A percentile compares a stretch with the other conserved stretches of the same genome.
Conservation (phyloP, 2,797 vertebrate genomes). For the Mormyrops attenuatus region DNA sequence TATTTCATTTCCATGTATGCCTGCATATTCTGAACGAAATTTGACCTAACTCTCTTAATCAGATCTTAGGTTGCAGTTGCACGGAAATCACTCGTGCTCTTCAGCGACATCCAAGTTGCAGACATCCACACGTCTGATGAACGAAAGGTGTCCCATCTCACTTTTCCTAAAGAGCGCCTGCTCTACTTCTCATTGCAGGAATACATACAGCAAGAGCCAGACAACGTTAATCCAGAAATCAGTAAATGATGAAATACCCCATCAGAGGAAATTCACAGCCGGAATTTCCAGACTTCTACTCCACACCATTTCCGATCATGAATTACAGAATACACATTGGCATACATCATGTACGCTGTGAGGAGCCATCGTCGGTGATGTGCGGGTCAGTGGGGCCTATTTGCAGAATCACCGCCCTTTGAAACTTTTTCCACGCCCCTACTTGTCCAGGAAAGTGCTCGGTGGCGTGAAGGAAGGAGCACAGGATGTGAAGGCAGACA, state of each 20-base stretch:
- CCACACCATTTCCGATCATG: conserved; percentile 14
- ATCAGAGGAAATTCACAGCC: not conserved
- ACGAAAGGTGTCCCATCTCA: not conserved
- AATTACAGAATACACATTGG: too few relatives aligned
- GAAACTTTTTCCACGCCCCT: not conserved
- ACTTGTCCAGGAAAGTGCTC: not conserved
- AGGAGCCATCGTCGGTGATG: not conserved
- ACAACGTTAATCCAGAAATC: not conserved
- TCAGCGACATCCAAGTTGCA: not conserved
- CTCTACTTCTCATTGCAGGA: not conserved
- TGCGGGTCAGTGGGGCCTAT: not conserved
- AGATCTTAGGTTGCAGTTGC: not conserved
- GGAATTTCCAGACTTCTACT: not conserved
- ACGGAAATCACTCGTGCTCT: not conserved
- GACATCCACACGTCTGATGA: not conserved
- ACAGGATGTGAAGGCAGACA: not conserved
- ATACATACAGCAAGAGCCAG: not conserved
- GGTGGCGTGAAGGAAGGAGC: not conserved
- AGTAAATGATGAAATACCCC: not conserved
- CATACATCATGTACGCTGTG: conserved; percentile 21
- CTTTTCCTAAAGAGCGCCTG: not conserved
- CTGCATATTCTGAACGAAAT: too few relatives aligned
- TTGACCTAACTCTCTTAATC: not conserved
- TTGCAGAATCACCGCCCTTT: not conserved
- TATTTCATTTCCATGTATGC: too few relatives aligned